phyloP scores from a whole-genome alignment of 2,797 vertebrate species.

The Gastrophryne carolinensis region DNA sequence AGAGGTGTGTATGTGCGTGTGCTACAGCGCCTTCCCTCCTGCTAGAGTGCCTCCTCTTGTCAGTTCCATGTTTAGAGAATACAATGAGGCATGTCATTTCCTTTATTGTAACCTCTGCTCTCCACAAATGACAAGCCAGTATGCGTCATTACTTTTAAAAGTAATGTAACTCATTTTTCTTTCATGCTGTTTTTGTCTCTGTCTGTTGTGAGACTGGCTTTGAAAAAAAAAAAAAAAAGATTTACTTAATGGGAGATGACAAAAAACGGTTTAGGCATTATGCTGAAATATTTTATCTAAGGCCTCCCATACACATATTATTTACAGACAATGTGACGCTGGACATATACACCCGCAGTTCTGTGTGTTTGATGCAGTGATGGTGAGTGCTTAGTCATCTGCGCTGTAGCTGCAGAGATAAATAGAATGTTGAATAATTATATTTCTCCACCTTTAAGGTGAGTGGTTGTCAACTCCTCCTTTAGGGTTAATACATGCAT shows the following conservation, averaged over 20 bases:
- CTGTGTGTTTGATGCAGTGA: no score
- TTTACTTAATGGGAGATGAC: not conserved
- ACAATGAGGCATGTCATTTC: constrained; percentile 42
- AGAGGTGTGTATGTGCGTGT: constrained; percentile 47
- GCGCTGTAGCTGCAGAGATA: no score
- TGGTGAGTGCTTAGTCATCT: no score
- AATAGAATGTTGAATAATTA: no score
- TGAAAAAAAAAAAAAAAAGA: not conserved
- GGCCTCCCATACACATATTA: not conserved
- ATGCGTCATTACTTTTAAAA: constrained; percentile 28
- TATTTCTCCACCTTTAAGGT: no score
- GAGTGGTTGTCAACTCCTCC: no score
- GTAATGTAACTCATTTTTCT: constrained; percentile 13
- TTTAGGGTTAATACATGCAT: no score
- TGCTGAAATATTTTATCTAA: not conserved
- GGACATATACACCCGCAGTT: no score
- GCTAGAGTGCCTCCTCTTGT: constrained; percentile 32
- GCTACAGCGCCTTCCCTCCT: not conserved
- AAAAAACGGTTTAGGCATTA: not conserved
- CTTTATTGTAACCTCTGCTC: constrained; percentile 25
- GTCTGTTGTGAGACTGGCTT: not conserved
- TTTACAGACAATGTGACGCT: no score
- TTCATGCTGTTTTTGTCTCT: not conserved
- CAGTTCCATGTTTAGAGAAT: constrained; percentile 24
- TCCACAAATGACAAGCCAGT: constrained; percentile 13